Conservation (phyloP, 2,113 vertebrate genomes). For the Chrysemys picta region DNA sequence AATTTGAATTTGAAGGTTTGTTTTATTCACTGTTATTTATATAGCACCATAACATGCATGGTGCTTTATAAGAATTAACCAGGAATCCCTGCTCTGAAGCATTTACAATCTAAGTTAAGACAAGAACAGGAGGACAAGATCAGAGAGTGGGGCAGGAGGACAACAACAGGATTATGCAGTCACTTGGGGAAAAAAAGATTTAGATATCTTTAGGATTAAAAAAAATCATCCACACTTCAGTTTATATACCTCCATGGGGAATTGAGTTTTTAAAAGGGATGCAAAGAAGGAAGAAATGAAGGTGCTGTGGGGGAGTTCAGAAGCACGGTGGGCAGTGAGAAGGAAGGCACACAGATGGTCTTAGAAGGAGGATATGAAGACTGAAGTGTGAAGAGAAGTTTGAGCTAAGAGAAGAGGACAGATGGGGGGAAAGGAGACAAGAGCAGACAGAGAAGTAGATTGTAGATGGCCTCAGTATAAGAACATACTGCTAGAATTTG, state of each 20-base stretch:
- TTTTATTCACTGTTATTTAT: neutral
- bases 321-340: neutral
- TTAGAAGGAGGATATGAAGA: neutral
- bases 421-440: neutral
- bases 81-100: neutral
- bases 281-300: neutral
- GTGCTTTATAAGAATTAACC: neutral
- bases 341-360: neutral
- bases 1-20: neutral
- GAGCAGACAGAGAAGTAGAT: neutral
- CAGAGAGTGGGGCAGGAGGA: neutral
- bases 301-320: neutral
- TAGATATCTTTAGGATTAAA: neutral
- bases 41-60: neutral
- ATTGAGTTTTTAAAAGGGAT: neutral
- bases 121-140: neutral
- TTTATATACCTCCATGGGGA: neutral
- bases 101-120: neutral
- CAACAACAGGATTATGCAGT: neutral
- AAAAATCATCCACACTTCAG: neutral
- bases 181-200: neutral
- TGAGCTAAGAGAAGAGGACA: neutral
- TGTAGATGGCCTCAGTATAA: neutral
- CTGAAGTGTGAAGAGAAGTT: neutral
- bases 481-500: neutral